Evolutionary conservation across 2,113 vertebrate species (phyloP).

Genomic region (Spheniscus mendiculus): DNA sequence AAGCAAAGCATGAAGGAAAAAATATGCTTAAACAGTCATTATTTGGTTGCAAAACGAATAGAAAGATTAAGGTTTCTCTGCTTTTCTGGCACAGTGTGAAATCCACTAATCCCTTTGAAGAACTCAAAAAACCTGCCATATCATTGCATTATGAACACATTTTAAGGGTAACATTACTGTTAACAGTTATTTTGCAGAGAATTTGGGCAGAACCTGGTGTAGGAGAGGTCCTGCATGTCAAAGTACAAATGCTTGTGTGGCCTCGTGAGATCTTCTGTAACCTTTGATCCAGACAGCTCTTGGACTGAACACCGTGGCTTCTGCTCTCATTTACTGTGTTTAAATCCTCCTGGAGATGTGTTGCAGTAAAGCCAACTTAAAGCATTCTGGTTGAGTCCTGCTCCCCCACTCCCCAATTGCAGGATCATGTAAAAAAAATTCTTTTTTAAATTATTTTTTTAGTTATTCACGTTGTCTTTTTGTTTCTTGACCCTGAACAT

Average conservation of each 20-base stretch:
- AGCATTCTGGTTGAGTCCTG: background rate
- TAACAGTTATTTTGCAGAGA: background rate
- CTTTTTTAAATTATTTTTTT: background rate
- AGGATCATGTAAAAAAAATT: background rate
- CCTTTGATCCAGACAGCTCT: background rate
- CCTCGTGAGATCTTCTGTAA: background rate
- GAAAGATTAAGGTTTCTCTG: background rate
- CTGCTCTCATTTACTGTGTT: background rate
- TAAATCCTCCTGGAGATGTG: background rate
- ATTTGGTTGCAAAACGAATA: background rate
- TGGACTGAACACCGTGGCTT: background rate
- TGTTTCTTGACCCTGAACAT: background rate
- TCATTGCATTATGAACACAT: background rate
- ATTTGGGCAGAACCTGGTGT: background rate
- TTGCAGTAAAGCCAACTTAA: background rate
- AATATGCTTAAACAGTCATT: background rate
- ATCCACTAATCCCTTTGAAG: conserved; percentile 10
- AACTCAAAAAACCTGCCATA: background rate
- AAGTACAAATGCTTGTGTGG: background rate
- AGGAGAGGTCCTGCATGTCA: background rate
- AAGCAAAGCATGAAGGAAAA: background rate
- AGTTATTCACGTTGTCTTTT: background rate
- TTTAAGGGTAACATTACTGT: background rate
- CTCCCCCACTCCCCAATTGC: background rate
- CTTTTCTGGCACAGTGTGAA: background rate